Evolutionary conservation across 2,888 invertebrate genomes (phyloP), one percentile per base, ranked within the genome.

Genomic region (Scaptomyza polygonia): DNA sequence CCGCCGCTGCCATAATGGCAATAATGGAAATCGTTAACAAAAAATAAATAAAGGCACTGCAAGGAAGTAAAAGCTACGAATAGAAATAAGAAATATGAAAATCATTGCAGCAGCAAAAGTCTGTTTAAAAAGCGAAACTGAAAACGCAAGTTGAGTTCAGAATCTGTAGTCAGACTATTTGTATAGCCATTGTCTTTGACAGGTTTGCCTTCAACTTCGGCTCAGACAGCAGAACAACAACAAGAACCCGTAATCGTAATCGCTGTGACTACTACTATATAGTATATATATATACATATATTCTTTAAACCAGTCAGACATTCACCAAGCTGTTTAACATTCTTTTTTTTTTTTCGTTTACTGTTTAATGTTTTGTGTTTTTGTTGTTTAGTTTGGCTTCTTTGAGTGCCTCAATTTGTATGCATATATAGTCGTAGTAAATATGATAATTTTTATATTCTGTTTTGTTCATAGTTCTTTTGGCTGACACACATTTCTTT

Each of bases 161-260:
- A 72, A 72, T 67, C 39, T 39, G 21, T 21, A 21, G 21, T 21
- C 77, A 66, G 34, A 14, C 7, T 62, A 56, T 51, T 63, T 67
- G 36, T 58, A 55, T 29, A 66, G 73, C 73, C 86, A 88, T 83
- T 83, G 82, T 83, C 88, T 87, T 82, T 86, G 88, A 79, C 79
- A 87, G 51, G 84, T 88, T 88, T 78, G 81, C 84, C 84, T 85
- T 88, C 88, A 85, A 84, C 84, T 86, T 84, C 85, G 79, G 75
- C 68, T 64, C 79, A 69, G 78, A 72, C 63, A 74, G 53, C 66
- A 45, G 43, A 36, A n/a, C 25, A 49, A 32, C 30, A 18, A 12
- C 48, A 21, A 80, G 77, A 79, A 80, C 72, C 66, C 81, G 81
- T 84, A 80, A 77, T 63, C 66, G 77, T 86, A 80, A 77, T 67